A percentile compares a stretch with the other conserved stretches of the same genome.
These are phyloP conservation scores for Amblyopsis rosae DNA, from an alignment of 2,113 vertebrate species.

Conservation along the genomic window DNA sequence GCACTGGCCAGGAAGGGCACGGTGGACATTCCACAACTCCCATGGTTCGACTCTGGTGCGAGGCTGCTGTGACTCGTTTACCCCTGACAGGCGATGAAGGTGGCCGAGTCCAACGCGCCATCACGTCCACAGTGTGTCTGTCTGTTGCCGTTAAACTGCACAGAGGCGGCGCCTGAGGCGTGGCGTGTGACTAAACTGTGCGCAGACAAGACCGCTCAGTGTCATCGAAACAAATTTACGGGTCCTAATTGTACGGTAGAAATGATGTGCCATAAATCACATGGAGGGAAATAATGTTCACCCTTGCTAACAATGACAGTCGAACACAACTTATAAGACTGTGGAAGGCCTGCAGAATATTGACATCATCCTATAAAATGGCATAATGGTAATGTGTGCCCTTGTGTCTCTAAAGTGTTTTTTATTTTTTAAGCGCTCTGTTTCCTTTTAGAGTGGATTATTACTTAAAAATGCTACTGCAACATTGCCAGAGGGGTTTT, in stretches of 20 bases:
- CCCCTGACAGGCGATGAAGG: not conserved
- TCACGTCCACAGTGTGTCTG: constrained; percentile 9
- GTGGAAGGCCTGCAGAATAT: constrained; percentile 29
- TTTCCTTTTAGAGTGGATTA: constrained; percentile 20
- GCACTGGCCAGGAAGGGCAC: not conserved
- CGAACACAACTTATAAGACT: constrained; percentile 9
- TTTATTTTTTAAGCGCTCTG: constrained; percentile 32
- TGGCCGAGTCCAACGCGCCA: constrained; percentile 13
- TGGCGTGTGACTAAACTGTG: constrained; percentile 10
- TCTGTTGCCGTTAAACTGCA: constrained; percentile 18
- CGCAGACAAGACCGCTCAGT: constrained; percentile 40
- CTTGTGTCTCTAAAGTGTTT: constrained; percentile 25
- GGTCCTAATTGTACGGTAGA: constrained; percentile 56
- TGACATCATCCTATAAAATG: constrained; percentile 42
- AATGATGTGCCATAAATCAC: constrained; percentile 61
- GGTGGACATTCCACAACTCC: constrained; percentile 15
- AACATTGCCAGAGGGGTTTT: constrained; percentile 31
- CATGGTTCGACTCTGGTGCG: constrained; percentile 33
- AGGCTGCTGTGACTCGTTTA: constrained; percentile 6
- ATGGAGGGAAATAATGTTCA: constrained; percentile 27
- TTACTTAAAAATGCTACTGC: constrained; percentile 42
- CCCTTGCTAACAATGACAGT: not conserved
- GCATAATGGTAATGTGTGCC: constrained; percentile 6
- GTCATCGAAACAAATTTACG: constrained; percentile 51
- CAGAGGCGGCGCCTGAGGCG: constrained; percentile 38